Base-by-base conservation (phyloP, 2,888 invertebrate species). In the Parapristionchus giblindavisi region DNA sequence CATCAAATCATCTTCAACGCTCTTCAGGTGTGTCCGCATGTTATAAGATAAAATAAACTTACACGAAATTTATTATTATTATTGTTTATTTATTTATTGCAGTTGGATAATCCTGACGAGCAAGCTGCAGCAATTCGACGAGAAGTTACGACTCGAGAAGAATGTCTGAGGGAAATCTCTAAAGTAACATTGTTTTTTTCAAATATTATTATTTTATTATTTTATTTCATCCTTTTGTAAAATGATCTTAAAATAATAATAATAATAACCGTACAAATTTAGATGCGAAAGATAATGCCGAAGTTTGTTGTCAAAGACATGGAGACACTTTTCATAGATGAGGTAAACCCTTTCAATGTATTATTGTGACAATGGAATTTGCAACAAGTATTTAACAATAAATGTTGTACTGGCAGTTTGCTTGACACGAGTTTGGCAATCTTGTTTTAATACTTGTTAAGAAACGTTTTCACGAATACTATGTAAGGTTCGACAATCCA, bases 221-320 rank as follows among this genome's bases (percentile, higher is more conserved):
- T n/a, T n/a, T n/a, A n/a, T n/a, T n/a, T n/a, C n/a, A n/a, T n/a
- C n/a, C n/a, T n/a, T n/a, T n/a, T n/a, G n/a, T n/a, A n/a, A n/a
- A n/a, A n/a, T n/a, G n/a, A n/a, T n/a, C n/a, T n/a, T n/a, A n/a
- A n/a, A n/a, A n/a, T n/a, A n/a, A n/a, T n/a, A n/a, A n/a, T n/a
- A n/a, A n/a, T n/a, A n/a, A n/a, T n/a, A 3, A 32, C 29, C 4
- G n/a, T n/a, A 8, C 11, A 1, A 14, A 43, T 80, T 65, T 74
- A 95, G 94, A 96, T 96, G 90, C 93, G 95, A 85, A 95, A 96
- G 90, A 90, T 97, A 88, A 95, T 96, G 95, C 99, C 99, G 84
- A 96, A 95, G 91, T 99, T 99, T 91, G 96, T 99, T 81, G 92
- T 99, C 85, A 99, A 99, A 92, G 99, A 99, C 91, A 99, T 99